phyloP scores from a whole-genome alignment of 2,888 invertebrate species.

The Drosophila neonasuta region DNA sequence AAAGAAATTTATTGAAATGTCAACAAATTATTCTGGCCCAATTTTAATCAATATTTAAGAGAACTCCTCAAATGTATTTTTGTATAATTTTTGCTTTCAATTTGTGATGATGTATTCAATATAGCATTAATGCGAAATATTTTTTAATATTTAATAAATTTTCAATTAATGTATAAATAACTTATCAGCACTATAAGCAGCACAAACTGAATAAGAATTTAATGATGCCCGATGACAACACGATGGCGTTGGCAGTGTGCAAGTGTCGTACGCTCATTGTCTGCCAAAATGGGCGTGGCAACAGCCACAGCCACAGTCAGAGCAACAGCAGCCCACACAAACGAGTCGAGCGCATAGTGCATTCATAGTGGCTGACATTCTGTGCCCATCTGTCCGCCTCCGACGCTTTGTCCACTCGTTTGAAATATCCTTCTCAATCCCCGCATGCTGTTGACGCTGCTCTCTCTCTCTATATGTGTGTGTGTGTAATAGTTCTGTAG shows the following conservation, averaged over 20 bases:
- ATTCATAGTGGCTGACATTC: constrained; percentile 54
- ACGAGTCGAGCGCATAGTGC: constrained; percentile 15
- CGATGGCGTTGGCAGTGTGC: constrained; percentile 9
- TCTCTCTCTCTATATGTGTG: constrained; percentile 2
- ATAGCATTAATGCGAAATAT: too few relatives aligned
- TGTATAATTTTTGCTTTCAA: too few relatives aligned
- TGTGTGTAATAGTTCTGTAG: constrained; percentile 44
- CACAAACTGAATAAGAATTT: constrained; percentile 7
- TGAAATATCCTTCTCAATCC: constrained; percentile 16
- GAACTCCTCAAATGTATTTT: too few relatives aligned
- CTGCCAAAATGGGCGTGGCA: constrained; percentile 17
- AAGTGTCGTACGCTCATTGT: constrained; percentile 22
- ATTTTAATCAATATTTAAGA: too few relatives aligned
- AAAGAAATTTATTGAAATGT: too few relatives aligned
- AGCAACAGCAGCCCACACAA: constrained; percentile 11
- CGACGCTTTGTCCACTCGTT: constrained; percentile 34
- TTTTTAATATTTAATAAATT: background rate
- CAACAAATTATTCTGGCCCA: too few relatives aligned
- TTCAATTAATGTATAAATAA: background rate
- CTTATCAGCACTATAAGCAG: background rate
- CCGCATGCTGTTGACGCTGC: background rate
- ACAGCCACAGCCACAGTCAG: background rate
- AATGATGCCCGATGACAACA: constrained; percentile 12
- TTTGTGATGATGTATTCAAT: too few relatives aligned
- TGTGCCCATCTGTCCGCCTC: constrained; percentile 48